Evolutionary conservation across 2,797 vertebrate genomes (phyloP).

Genomic region (Taenioides sp.): DNA sequence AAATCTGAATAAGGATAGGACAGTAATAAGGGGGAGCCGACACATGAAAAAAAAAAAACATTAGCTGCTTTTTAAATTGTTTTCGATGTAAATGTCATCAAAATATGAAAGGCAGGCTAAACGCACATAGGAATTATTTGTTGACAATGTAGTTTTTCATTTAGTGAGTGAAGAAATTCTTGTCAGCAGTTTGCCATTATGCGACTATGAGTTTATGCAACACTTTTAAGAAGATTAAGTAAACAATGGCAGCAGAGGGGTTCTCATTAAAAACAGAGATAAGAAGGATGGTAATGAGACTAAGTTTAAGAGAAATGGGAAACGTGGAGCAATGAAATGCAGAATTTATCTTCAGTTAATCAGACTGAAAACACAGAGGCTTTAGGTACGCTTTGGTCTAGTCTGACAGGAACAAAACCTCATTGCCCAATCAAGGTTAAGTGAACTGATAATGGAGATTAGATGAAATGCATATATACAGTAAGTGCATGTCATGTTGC

Average conservation of each 20-base stretch:
- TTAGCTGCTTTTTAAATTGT: neutral
- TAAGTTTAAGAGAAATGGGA: constrained; percentile 24
- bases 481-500: too few species aligned
- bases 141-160: neutral
- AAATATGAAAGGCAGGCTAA: neutral
- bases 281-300: constrained; percentile 40
- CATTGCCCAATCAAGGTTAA: neutral
- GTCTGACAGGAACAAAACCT: constrained; percentile 25
- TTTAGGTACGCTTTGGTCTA: constrained; percentile 31
- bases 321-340: constrained; percentile 21
- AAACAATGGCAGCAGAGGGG: constrained; percentile 37
- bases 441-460: too few species aligned
- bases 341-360: constrained; percentile 46
- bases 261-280: constrained; percentile 50
- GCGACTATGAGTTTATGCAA: constrained; percentile 12
- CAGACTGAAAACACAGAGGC: constrained; percentile 20
- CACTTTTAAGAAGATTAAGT: constrained; percentile 42
- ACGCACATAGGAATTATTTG: constrained; percentile 1
- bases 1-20: constrained; percentile 7
- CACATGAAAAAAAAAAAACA: neutral
- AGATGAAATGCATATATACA: too few species aligned
- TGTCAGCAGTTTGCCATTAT: constrained; percentile 59
- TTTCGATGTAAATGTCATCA: neutral
- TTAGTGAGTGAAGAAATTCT: constrained; percentile 36
- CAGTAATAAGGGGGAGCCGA: neutral